phyloP scores from a whole-genome alignment of 2,888 invertebrate species.

The Drosophila formosana region DNA sequence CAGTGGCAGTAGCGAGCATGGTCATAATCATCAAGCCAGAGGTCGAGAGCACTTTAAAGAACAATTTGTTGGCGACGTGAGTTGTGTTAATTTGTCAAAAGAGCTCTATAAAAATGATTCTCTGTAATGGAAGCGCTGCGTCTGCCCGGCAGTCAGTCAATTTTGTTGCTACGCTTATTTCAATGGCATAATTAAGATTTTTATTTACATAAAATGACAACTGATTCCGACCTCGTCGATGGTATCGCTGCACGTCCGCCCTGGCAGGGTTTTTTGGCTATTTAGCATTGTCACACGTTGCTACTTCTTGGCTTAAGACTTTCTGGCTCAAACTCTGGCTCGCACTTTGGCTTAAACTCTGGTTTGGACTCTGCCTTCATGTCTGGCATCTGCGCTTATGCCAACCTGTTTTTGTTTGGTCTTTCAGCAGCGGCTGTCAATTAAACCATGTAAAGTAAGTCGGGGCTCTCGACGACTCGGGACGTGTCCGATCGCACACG shows the following conservation, averaged over 20 bases:
- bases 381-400: neutral
- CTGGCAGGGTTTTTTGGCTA: constrained; percentile 32
- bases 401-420: constrained; percentile 7
- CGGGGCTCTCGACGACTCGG: constrained; percentile 4
- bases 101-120: constrained; percentile 56
- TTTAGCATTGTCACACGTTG: constrained; percentile 17
- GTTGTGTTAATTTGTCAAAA: constrained; percentile 51
- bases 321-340: neutral
- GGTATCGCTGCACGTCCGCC: constrained; percentile 52
- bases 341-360: neutral
- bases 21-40: constrained; percentile 64
- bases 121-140: constrained; percentile 40
- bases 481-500: constrained; percentile 2
- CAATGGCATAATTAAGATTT: constrained; percentile 61
- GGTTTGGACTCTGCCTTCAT: neutral
- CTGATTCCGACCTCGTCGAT: constrained; percentile 49
- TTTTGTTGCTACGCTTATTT: constrained; percentile 36
- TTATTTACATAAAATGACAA: constrained; percentile 39
- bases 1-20: constrained; percentile 43
- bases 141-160: constrained; percentile 14
- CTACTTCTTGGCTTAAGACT: neutral
- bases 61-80: constrained; percentile 51
- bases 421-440: neutral
- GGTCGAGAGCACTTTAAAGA: constrained; percentile 68
- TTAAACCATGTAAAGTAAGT: constrained; percentile 5